A percentile compares a stretch with the other conserved stretches of the same genome.
Conservation (phyloP, 1,140 invertebrate species). For the Atopsyche davidsoni region DNA sequence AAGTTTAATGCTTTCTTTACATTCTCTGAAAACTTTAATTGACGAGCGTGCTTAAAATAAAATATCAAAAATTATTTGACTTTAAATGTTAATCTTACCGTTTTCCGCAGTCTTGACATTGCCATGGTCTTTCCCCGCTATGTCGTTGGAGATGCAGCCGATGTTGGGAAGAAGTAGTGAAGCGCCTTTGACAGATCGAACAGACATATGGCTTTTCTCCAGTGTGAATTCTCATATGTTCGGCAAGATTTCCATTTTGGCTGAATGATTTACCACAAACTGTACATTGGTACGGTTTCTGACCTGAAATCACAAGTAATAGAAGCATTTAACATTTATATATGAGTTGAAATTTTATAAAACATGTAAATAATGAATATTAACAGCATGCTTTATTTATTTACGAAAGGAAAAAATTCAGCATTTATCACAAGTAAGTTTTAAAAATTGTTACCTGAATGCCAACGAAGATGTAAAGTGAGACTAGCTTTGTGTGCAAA, state of each 20-base stretch:
- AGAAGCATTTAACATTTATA: too few species aligned
- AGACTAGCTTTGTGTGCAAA: conserved; percentile 70
- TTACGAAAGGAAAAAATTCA: not conserved
- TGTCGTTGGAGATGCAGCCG: conserved; percentile 50
- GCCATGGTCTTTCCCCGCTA: conserved; percentile 57
- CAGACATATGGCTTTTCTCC: conserved; percentile 60
- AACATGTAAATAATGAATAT: conserved; percentile 3
- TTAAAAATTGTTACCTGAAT: too few species aligned
- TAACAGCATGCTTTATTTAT: not conserved
- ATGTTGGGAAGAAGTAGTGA: conserved; percentile 39
- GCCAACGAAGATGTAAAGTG: conserved; percentile 57
- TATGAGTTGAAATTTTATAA: too few species aligned
- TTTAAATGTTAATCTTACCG: too few species aligned
- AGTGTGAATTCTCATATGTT: conserved; percentile 57
- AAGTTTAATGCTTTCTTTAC: too few species aligned
- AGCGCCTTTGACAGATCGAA: conserved; percentile 49
- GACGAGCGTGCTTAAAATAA: too few species aligned
- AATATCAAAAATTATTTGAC: too few species aligned
- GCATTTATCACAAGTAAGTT: too few species aligned
- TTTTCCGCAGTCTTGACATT: conserved; percentile 53
- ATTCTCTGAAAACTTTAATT: too few species aligned
- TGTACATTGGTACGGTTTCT: conserved; percentile 47
- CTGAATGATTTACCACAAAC: conserved; percentile 68
- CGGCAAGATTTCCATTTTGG: conserved; percentile 55
- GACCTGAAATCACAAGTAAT: conserved; percentile 37